These are phyloP conservation scores for Megaptera novaeangliae DNA, from an alignment of 2,113 vertebrate genomes.

Conservation along the genomic window DNA sequence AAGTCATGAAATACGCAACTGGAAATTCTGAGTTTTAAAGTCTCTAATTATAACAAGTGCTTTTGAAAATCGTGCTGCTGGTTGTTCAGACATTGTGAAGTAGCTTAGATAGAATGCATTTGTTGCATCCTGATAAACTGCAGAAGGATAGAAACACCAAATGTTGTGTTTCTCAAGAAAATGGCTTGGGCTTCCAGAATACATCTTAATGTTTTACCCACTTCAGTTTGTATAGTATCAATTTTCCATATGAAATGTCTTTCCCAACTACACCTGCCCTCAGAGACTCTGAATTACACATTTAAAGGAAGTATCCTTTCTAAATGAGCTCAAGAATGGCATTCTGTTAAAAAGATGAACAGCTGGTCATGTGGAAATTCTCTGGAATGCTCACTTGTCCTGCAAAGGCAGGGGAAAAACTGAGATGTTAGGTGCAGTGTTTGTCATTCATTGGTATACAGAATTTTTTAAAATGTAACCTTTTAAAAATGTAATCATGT, in stretches of 20 bases:
- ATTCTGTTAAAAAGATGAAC: constrained; percentile 39
- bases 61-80: background rate
- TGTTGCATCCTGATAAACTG: background rate
- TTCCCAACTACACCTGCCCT: constrained; percentile 1
- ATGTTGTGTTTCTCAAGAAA: background rate
- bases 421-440: background rate
- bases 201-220: background rate
- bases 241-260: background rate
- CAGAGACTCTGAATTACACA: background rate
- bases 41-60: background rate
- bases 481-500: background rate
- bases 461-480: background rate
- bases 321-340: constrained; percentile 24
- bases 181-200: background rate
- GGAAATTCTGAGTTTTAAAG: constrained; percentile 1
- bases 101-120: background rate
- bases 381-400: constrained; percentile 41
- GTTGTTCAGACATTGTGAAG: background rate
- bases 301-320: constrained; percentile 10
- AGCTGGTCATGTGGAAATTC: constrained; percentile 54
- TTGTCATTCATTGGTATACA: background rate
- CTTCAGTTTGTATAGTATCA: background rate
- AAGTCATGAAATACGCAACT: background rate
- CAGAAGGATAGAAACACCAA: background rate
- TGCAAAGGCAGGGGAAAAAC: background rate